Evolutionary conservation across 2,113 vertebrate species (phyloP).

Genomic region (Oreochromis tanganicae): DNA sequence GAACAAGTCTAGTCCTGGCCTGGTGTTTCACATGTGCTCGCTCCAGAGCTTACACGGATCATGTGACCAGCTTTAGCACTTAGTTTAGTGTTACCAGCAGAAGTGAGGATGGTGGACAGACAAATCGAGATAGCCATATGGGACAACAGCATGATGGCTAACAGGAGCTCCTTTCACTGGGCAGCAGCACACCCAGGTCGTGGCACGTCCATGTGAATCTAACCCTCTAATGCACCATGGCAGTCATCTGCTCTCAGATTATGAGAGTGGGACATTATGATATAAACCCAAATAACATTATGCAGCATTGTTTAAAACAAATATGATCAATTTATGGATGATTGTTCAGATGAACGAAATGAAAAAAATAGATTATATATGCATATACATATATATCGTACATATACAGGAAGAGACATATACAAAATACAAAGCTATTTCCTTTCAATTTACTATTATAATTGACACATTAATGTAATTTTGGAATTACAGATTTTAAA

Average conservation of each 20-base stretch:
- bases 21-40: conserved; percentile 2
- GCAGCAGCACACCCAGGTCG: conserved; percentile 15
- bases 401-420: neutral
- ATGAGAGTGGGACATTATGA: neutral
- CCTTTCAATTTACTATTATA: neutral
- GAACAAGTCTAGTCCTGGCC: neutral
- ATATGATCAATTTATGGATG: neutral
- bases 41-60: neutral
- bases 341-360: neutral
- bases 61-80: conserved; percentile 1
- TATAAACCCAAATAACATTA: neutral
- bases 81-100: neutral
- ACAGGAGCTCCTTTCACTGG: conserved; percentile 8
- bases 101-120: conserved; percentile 17
- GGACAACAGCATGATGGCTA: conserved; percentile 45
- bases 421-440: neutral
- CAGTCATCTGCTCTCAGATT: neutral
- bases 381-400: neutral
- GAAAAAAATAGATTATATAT: neutral
- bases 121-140: conserved; percentile 41
- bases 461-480: neutral
- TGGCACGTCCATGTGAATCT: neutral
- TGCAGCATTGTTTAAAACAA: neutral
- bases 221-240: neutral
- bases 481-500: neutral